Evolutionary conservation across 2,113 vertebrate genomes (phyloP).

Genomic region (Uria aalge): DNA sequence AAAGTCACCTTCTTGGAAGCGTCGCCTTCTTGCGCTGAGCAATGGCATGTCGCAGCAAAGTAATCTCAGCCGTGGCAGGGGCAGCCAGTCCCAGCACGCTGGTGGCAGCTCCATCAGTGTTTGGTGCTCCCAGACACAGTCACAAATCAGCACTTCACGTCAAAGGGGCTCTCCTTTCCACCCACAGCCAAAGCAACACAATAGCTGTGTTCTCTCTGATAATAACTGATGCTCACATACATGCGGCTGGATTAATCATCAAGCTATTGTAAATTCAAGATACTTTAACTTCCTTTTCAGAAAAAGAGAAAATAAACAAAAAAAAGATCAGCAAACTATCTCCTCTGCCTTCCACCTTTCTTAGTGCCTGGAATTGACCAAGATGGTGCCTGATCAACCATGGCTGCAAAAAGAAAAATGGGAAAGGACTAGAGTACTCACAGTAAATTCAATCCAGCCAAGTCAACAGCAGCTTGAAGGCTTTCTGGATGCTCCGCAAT

Average conservation of each 20-base stretch:
- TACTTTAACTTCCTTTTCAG: background rate
- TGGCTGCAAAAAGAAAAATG: background rate
- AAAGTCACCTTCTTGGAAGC: background rate
- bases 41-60: background rate
- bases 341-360: background rate
- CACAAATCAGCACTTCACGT: background rate
- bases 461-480: background rate
- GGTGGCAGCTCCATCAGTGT: background rate
- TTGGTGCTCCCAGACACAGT: background rate
- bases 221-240: background rate
- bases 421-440: background rate
- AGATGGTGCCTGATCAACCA: background rate
- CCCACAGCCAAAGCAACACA: background rate
- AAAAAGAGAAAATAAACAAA: background rate
- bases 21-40: background rate
- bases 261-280: background rate
- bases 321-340: background rate
- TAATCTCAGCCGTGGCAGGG: background rate
- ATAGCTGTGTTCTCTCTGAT: background rate
- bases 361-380: background rate
- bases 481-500: background rate
- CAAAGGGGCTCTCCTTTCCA: background rate
- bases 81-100: accelerated
- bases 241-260: accelerated
- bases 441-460: background rate